Evolutionary conservation across 2,797 vertebrate genomes (phyloP), one percentile per base, ranked within the genome.

Genomic region (Echeneis naucrates): DNA sequence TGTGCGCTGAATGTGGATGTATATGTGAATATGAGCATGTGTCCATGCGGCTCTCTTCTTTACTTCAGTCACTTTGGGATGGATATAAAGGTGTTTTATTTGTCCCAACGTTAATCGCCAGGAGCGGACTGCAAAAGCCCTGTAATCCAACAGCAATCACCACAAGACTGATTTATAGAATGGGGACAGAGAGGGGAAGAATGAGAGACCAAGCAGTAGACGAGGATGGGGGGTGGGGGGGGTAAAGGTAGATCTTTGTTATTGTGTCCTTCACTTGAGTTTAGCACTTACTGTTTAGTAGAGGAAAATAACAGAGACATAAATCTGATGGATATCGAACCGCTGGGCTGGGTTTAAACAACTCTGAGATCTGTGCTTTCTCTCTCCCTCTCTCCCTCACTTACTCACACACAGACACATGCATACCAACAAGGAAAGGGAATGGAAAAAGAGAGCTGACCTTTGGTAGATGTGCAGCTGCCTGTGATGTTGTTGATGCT

Each of bases 71-170:
- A 68, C 60, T 62, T 52, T 52, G 32, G 53, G 35, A 47, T 73
- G 82, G 76, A 85, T 86, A 79, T 76, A 65, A 67, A 58, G 75
- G 66, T 67, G 44, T 76, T 89, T 83, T 76, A 77, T 87, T 85
- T 85, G 81, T 80, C 74, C 75, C 38, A 35, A 82, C 77, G 72
- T 88, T 91, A 89, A 91, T 92, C 74, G 77, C 66, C 40, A 32
- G 68, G 53, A 80, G 88, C 58, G 65, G 78, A 82, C 77, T 68
- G 83, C 81, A 68, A 90, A 89, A 90, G 86, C 81, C 80, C 80
- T 35, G 82, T 89, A 89, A 93, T 94, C 88, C 88, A 81, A 84
- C 77, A 69, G 81, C 90, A 91, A 92, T 94, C 91, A 91, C 73
- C 79, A 66, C 82, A 65, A 68, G 76, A 37, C 75, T 86, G 88